These are phyloP conservation scores for Neogobius melanostomus DNA, from an alignment of 2,113 vertebrate species.

Conservation along the genomic window DNA sequence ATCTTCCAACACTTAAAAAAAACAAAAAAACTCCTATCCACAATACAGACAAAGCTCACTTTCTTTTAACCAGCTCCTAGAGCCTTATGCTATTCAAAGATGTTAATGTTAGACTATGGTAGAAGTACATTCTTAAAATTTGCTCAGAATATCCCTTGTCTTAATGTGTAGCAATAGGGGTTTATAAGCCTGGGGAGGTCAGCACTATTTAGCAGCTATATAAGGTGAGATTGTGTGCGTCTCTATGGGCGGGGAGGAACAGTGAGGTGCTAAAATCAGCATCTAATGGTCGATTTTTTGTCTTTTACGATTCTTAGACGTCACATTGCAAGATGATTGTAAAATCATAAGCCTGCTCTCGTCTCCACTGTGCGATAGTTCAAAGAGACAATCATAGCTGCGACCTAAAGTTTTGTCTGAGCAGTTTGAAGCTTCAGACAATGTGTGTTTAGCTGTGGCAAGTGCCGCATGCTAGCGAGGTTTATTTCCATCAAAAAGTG, in stretches of 20 bases:
- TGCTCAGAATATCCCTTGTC: neutral
- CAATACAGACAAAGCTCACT: neutral
- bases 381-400: too few species aligned
- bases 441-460: too few species aligned
- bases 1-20: constrained; percentile 10
- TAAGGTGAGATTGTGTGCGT: neutral
- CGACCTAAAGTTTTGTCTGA: too few species aligned
- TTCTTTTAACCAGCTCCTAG: constrained; percentile 42
- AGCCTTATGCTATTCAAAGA: constrained; percentile 9
- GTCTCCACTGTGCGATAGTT: too few species aligned
- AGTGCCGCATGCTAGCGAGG: too few species aligned
- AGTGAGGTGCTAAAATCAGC: neutral
- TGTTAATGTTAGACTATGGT: neutral
- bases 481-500: too few species aligned
- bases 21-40: constrained; percentile 1
- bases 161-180: constrained; percentile 1
- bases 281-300: too few species aligned
- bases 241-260: neutral
- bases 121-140: constrained; percentile 18
- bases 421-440: too few species aligned
- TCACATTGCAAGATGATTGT: too few species aligned
- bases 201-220: neutral
- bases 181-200: neutral
- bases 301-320: too few species aligned
- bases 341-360: too few species aligned